Evolutionary conservation across 2,888 invertebrate genomes (phyloP), one percentile per base, ranked within the genome.

Genomic region (Macrophya annulata): DNA sequence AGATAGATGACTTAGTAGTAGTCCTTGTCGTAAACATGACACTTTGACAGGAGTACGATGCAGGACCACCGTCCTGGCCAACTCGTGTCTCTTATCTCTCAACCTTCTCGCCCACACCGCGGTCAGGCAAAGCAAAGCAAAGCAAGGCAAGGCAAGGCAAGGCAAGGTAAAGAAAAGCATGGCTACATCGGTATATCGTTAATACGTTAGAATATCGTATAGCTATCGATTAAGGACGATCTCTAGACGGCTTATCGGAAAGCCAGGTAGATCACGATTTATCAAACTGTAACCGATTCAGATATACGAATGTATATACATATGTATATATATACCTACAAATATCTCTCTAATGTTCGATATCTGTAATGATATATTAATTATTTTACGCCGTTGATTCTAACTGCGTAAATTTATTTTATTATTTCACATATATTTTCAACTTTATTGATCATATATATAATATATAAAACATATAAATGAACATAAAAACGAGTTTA

Each of bases 31-130:
- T 81, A 43, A 85, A 68, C 86, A 84, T 89, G 90, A 88, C 89
- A 89, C 86, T 89, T 88, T 88, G 88, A 89, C 88, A 89, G 87
- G 87, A 86, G 85, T 86, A 86, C 88, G 91, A 90, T 86, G 86
- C 86, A 85, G 87, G 89, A 90, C 89, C 90, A 90, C 90, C 89
- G 88, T 81, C 59, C 48, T 77, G 31, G 31, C 51, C 51, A n/a
- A n/a, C 48, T 48, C 51, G 43, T 51, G 15, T 77, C 76, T 55
- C 76, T 77, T 77, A 31, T 77, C 76, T 77, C 37, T 25, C 12
- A 21, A n/a, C 45, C 43, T 45, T 25, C 74, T 74, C 74, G 45
- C 74, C 74, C 45, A 74, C 74, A 43, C 45, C 40, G 37, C 43
- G 72, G 72, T 40, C n/a, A n/a, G 10, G 71, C 62, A n/a, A 17